A percentile compares a stretch with the other conserved stretches of the same genome.
Conservation (phyloP, 2,797 vertebrate genomes). For the Kryptopterus vitreolus region DNA sequence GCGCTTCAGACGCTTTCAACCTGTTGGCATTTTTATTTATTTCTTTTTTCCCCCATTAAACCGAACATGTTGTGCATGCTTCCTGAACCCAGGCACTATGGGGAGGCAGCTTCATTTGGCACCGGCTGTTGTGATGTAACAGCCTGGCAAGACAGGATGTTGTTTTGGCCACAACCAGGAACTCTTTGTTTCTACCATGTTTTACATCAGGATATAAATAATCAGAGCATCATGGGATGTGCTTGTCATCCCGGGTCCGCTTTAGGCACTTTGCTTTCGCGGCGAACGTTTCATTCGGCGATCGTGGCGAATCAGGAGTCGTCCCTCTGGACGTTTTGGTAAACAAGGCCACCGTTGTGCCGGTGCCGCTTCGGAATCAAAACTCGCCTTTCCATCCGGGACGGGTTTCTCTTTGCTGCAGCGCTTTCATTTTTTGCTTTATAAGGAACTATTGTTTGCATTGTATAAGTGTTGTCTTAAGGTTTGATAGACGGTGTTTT, state of each 20-base stretch:
- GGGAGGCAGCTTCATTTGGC: constrained; percentile 40
- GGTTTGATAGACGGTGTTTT: no score
- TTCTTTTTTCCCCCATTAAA: no score
- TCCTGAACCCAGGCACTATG: constrained; percentile 28
- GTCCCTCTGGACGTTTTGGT: constrained; percentile 42
- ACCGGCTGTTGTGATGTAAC: constrained; percentile 47
- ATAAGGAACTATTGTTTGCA: not conserved
- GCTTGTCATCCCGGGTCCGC: constrained; percentile 39
- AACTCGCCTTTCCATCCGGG: constrained; percentile 28
- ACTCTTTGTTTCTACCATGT: constrained; percentile 8
- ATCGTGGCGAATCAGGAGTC: constrained; percentile 56
- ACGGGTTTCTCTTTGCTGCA: not conserved
- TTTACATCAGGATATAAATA: constrained; percentile 35
- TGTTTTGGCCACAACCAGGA: constrained; percentile 20
- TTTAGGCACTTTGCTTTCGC: constrained; percentile 15
- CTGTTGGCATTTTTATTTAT: constrained; percentile 24
- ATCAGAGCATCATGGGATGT: constrained; percentile 39
- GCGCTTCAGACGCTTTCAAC: not conserved
- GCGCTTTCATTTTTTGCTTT: not conserved
- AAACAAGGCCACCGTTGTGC: constrained; percentile 50
- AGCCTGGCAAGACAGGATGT: constrained; percentile 27
- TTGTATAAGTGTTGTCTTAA: not conserved
- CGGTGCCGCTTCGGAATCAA: constrained; percentile 14
- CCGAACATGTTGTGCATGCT: constrained; percentile 21
- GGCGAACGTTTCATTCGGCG: constrained; percentile 32